phyloP scores from a whole-genome alignment of 1,140 invertebrate genomes.

The Batillaria attramentaria region DNA sequence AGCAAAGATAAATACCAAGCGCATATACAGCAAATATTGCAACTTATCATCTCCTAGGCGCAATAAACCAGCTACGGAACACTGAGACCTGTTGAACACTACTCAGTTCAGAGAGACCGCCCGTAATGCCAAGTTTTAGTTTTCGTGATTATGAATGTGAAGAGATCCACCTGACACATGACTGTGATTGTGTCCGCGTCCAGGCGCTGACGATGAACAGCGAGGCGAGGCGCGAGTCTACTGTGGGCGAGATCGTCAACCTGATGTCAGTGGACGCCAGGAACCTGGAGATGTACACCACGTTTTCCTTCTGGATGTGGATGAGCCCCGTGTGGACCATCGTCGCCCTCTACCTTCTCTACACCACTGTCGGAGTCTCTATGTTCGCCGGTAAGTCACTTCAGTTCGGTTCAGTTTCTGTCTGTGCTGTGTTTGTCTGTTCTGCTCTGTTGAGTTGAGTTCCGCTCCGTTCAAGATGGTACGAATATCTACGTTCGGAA shows the following conservation, averaged over 20 bases:
- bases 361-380: slow-evolving; percentile 85
- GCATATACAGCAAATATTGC: no score
- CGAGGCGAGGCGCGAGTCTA: slow-evolving; percentile 65
- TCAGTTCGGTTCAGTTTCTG: not conserved
- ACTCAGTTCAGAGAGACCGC: no score
- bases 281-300: slow-evolving; percentile 68
- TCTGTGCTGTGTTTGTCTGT: not conserved
- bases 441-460: not conserved
- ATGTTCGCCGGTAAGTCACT: slow-evolving; percentile 85
- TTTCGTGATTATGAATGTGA: not conserved
- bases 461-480: not conserved
- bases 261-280: slow-evolving; percentile 74
- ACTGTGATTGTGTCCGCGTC: not conserved
- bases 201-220: slow-evolving; percentile 38
- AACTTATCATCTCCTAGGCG: no score
- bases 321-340: slow-evolving; percentile 92
- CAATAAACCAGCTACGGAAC: no score
- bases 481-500: not conserved
- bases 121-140: not conserved
- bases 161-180: not conserved
- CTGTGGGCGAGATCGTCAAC: slow-evolving; percentile 76
- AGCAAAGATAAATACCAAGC: no score
- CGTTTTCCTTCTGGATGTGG: slow-evolving; percentile 95
- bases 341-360: slow-evolving; percentile 90
- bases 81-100: no score